Conservation (phyloP, 2,888 invertebrate genomes). For the Microplitis deprimator region DNA sequence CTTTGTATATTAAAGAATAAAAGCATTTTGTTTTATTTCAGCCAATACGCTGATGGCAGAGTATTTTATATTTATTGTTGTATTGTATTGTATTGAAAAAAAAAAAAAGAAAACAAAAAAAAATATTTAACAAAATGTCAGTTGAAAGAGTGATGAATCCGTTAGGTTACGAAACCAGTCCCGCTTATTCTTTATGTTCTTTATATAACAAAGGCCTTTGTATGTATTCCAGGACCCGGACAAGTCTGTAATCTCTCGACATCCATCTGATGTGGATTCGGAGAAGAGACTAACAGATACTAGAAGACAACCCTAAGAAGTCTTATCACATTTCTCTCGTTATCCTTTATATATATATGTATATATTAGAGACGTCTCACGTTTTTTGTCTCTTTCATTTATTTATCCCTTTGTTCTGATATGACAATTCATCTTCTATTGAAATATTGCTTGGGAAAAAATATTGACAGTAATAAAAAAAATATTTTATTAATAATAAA, state of each 20-base stretch:
- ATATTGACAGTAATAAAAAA: too few relatives aligned
- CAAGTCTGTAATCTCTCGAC: conserved; percentile 25
- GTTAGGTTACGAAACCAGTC: neutral
- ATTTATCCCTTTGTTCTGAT: neutral
- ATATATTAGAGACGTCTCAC: neutral
- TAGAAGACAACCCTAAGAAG: conserved; percentile 8
- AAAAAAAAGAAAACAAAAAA: neutral
- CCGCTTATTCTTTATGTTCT: conserved; percentile 9
- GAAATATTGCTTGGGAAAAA: too few relatives aligned
- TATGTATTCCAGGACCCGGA: conserved; percentile 3
- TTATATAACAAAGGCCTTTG: conserved; percentile 30
- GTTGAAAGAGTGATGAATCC: conserved; percentile 5
- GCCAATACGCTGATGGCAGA: neutral
- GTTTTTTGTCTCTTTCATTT: neutral
- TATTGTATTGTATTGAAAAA: neutral
- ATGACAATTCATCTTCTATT: too few relatives aligned
- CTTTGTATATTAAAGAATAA: neutral
- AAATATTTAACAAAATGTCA: too few relatives aligned
- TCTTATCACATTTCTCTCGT: conserved; percentile 1
- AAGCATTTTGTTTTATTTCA: neutral
- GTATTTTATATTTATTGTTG: neutral
- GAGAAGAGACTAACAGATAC: neutral
- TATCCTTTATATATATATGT: neutral
- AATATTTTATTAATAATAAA: too few relatives aligned
- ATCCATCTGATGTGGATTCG: conserved; percentile 9